Base-by-base conservation (phyloP, 92 coral and sea anemone genomes). In the Epizoanthus scotinus region DNA sequence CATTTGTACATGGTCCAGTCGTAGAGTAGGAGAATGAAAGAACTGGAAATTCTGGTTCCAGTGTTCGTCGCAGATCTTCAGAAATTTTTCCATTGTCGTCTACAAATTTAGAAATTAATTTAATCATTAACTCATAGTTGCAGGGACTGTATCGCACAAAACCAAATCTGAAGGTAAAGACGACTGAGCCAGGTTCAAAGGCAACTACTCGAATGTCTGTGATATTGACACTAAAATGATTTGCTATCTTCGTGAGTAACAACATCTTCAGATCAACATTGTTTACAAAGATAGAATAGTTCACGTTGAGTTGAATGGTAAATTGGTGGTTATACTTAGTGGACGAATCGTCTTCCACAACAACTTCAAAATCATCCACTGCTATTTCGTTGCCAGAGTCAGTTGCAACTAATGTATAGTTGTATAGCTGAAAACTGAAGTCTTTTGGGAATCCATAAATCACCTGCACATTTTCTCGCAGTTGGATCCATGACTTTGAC, bases 401-500 rank as follows among this genome's bases (percentile, higher is more conserved):
- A 28, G 25, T 72, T 12, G 91, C 97, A 58, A 90, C 87, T 71
- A 93, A 77, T 53, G 74, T 89, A 28, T 87, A 84, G 18, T 12
- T 25, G 60, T 38, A 85, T 40, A 78, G 47, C 25, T 70, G 42
- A 53, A 85, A 64, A 19, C 79, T 24, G 24, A 4, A 5, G 26
- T 58, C 67, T 24, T 36, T 10, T 5, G 88, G 88, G 15, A 85
- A 70, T 3, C 88, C 88, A 56, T 77, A 85, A 6, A 85, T 67
- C 10, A 38, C 82, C 31, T 93, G 98, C 8, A 38, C 70, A 47
- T 71, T 70, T 15, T 74, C 55, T 64, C 89, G 87, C 28, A 95
- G 82, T 60, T 88, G 86, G 44, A 95, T 86, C 98, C 98, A 95
- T 10, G 93, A 93, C 19, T 87, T 80, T 4, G 78, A 15, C 12